Evolutionary conservation across 2,113 vertebrate genomes (phyloP), one percentile per base, ranked within the genome.

Genomic region (Solenodon paradoxus): DNA sequence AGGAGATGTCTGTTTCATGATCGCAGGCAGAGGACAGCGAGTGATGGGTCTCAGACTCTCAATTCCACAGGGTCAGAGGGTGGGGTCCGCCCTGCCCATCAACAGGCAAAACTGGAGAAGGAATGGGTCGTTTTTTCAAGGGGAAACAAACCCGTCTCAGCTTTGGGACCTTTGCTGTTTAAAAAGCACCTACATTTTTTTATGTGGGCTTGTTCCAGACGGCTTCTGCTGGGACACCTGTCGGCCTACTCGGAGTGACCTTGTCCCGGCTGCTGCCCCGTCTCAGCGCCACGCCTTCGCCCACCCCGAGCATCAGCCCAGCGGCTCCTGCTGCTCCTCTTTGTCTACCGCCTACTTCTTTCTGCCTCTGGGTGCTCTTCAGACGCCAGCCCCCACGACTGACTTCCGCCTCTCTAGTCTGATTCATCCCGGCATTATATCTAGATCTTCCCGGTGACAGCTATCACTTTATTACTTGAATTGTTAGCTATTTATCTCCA

Each of bases 401-500:
- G 38, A 32, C 26, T 8, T n/a, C 84, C 75, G 38, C 1, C 1
- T 7, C 16, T 30, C 3, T 19, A 7, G 15, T 35, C 89, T 66
- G 93, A 95, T 35, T 55, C 93, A 38, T 79, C 71, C 5, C 10
- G 3, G 78, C 24, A 1, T 47, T 32, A 1, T 3, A 69, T 26
- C 86, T 8, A 68, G 49, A 22, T 53, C 38, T 17, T 30, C 20
- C 81, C 85, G 20, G 0, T 10, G 59, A 84, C 28, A 38, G 84
- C 78, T 30, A 38, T 55, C 80, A 20, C 88, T 75, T 77, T 78
- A 85, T 88, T 90, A 69, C 53, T 49, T 19, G 81, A 77, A 94
- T 22, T 15, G 92, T 85, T 63, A n/a, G 68, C 93, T 79, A 8
- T 93, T 82, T 89, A 86, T 96, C 96, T 92, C 80, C 7, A 3